phyloP scores from a whole-genome alignment of 2,888 invertebrate genomes.

The Hirtodrosophila confusa region DNA sequence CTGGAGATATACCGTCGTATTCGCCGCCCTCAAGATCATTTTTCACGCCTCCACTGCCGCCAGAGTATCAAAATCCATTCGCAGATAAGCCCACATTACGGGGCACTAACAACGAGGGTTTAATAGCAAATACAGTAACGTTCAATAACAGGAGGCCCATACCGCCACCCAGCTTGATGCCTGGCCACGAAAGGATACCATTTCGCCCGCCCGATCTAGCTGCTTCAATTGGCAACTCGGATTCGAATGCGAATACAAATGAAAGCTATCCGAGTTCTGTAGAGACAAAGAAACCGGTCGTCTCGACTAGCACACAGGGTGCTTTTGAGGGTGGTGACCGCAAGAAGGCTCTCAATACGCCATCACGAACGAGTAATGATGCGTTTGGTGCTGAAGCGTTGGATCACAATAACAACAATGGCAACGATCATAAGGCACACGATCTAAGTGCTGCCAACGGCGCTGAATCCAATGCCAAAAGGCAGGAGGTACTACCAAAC shows the following conservation, averaged over 20 bases:
- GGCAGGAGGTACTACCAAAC: constrained; percentile 89
- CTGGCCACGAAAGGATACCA: constrained; percentile 93
- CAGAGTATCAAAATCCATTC: constrained; percentile 93
- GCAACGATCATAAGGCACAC: constrained; percentile 40
- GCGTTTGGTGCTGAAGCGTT: constrained; percentile 27
- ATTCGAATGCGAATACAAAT: constrained; percentile 24
- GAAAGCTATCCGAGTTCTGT: constrained; percentile 31
- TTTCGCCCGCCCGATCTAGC: constrained; percentile 87
- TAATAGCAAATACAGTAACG: constrained; percentile 73
- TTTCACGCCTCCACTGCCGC: constrained; percentile 93
- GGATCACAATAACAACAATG: constrained; percentile 24
- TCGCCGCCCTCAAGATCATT: constrained; percentile 92
- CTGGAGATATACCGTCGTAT: constrained; percentile 91
- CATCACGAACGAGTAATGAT: constrained; percentile 85
- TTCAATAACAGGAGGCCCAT: constrained; percentile 90
- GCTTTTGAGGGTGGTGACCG: constrained; percentile 50
- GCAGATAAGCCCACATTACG: constrained; percentile 95
- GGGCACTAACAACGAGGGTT: constrained; percentile 87
- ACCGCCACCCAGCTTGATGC: constrained; percentile 92
- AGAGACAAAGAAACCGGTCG: constrained; percentile 39
- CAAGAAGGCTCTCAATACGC: constrained; percentile 90
- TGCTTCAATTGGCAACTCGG: constrained; percentile 34
- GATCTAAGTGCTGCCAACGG: constrained; percentile 9
- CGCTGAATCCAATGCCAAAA: constrained; percentile 28
- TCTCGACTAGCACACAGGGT: constrained; percentile 28